These are phyloP conservation scores for Leuciscus idus DNA, from an alignment of 2,113 vertebrate species.

Conservation along the genomic window DNA sequence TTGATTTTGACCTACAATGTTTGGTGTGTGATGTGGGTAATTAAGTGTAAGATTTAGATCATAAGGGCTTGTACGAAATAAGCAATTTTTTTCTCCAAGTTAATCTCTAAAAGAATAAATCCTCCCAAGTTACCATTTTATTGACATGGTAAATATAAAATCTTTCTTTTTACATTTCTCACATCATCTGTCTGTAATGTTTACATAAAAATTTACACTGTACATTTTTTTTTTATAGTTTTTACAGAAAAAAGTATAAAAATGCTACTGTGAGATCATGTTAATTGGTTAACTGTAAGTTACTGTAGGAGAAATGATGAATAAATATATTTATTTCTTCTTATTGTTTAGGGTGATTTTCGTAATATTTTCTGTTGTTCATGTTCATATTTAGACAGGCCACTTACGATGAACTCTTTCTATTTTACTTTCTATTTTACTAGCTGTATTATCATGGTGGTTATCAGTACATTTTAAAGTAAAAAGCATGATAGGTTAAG, in stretches of 20 bases:
- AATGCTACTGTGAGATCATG: background rate
- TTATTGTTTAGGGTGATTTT: no score
- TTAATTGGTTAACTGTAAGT: no score
- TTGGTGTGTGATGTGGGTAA: constrained; percentile 18
- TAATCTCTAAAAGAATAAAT: constrained; percentile 9
- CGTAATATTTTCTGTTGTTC: no score
- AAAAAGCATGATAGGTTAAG: background rate
- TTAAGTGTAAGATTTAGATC: background rate
- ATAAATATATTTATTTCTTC: no score
- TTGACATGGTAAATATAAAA: background rate
- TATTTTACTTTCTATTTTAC: no score
- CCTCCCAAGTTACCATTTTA: background rate
- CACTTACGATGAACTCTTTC: no score
- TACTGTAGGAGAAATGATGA: no score
- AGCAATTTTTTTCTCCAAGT: background rate
- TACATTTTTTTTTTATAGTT: background rate
- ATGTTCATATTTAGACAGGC: no score
- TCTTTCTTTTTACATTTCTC: background rate
- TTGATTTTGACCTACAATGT: constrained; percentile 21
- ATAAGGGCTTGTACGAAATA: background rate
- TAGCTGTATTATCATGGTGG: background rate
- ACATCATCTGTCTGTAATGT: background rate
- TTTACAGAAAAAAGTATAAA: background rate
- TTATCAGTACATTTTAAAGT: background rate
- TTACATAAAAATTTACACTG: background rate